Base-by-base conservation (phyloP, 2,888 invertebrate species). In the Calliphora vomitoria region DNA sequence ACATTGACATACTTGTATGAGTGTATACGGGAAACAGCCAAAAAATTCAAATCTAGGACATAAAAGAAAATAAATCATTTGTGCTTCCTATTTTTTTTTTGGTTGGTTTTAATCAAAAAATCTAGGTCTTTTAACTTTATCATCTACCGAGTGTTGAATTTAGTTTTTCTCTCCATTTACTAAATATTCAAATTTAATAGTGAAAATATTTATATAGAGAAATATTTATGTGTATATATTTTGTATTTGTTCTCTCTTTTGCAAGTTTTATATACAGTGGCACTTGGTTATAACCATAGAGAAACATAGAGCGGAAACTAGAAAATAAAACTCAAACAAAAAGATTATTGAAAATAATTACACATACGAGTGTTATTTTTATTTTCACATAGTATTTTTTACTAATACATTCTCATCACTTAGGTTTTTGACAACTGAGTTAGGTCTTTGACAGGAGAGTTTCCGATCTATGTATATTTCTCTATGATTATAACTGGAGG, bases 1-100 rank as follows among this genome's bases (percentile, higher is more conserved):
- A 13, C 31, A 60, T 31, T 15, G 31, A 31, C 13, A 20, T 20
- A 11, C 11, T n/a, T 8, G 62, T 62, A n/a, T 62, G 15, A 8
- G 8, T 35, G 44, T 44, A 13, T 44, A 38, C 25, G 6, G 18
- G 8, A 13, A 47, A 25, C 31, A 55, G 68, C 68, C 78, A 79
- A 79, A 53, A 62, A 55, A 58, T 55, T 31, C 4, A 58, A 44
- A 58, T 66, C 6, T 64, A 55, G 64, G 64, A 44, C 74, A 75
- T 25, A 58, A 20, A 74, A 55, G 18, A 41, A 74, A 74, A 74
- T 82, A 74, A 81, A 81, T 81, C 72, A 81, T 66, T 64, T 81
- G 4, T 35, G 11, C 4, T 35, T n/a, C 18, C 41, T 50, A 47
- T 62, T n/a, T 72, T 72, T 60, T 60, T 50, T 3, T 20, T 15